Base-by-base conservation (phyloP, 2,888 invertebrate species). In the Cistogaster globosa region DNA sequence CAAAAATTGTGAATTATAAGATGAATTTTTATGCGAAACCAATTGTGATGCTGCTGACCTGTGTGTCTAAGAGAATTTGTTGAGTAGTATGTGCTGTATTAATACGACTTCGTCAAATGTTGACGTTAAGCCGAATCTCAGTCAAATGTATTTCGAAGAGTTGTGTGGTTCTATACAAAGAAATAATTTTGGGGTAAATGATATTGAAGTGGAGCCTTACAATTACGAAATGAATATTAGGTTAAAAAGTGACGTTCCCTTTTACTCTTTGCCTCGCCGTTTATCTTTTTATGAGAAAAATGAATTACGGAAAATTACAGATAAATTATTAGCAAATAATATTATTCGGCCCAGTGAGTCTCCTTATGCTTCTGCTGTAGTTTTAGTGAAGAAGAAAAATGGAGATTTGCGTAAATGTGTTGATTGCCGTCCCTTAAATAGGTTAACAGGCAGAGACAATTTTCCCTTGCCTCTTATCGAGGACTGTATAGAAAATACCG, bases 391-490 rank as follows among this genome's bases (percentile, higher is more conserved):
- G n/a, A 53, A 67, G 9, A 69, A 45, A 16, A 80, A 58, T 26
- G 84, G 80, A 14, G 67, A 76, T 12, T 9, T 80, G 9, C 57
- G 84, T 22, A 69, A 75, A 68, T 84, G 84, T 26, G 65, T 84
- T n/a, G 81, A 84, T 14, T 84, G 22, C 48, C 58, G 74, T 38
- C 12, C 74, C 9, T 18, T 74, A 42, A 72, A 72, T 18, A 72
- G 48, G n/a, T 6, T 58, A 16, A 58, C 58, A 26, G 32, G 48
- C 2, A 42, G 71, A 16, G 71, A 74, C 1, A 60, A 74, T 36
- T 74, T 72, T 48, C 58, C 32, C 1, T 32, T 69, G 22, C 55
- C 55, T 1, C 22, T 69, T 11, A 58, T 60, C 3, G 65, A 65
- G 18, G 57, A 76, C 16, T 63, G 55, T 14, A 58, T 75, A 2